Evolutionary conservation across 35 echinoderm and acorn worm species (phyloP).

Genomic region (Diadema setosum): DNA sequence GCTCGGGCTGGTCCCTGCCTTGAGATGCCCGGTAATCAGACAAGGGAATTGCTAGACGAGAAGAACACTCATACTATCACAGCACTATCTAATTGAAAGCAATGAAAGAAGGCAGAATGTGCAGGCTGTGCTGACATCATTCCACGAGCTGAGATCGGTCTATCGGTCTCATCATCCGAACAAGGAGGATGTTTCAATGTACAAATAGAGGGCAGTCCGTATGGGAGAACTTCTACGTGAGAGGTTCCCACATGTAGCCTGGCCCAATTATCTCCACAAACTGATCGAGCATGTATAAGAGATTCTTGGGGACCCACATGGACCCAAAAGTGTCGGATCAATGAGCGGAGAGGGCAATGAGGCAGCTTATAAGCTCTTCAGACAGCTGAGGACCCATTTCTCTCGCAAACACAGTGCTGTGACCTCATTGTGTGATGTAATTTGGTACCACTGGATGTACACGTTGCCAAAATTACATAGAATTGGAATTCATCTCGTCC

Average conservation of each 20-base stretch:
- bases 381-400: neutral
- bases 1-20: neutral
- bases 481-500: too few species aligned
- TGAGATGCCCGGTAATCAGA: neutral
- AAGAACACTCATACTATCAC: neutral
- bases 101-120: neutral
- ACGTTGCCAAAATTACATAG: neutral
- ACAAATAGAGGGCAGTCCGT: neutral
- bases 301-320: neutral
- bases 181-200: neutral
- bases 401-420: neutral
- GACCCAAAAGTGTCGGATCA: neutral
- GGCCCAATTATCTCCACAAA: slow-evolving; percentile 10
- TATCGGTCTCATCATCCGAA: neutral
- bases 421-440: neutral
- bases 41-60: neutral
- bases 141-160: neutral
- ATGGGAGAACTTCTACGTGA: neutral
- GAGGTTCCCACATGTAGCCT: neutral
- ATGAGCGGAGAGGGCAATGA: slow-evolving; percentile 4
- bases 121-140: neutral
- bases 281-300: neutral
- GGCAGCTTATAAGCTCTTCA: neutral
- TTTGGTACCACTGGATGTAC: neutral
- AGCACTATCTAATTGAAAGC: neutral